Evolutionary conservation across 2,113 vertebrate species (phyloP).

Genomic region (Emydura subglobosa): DNA sequence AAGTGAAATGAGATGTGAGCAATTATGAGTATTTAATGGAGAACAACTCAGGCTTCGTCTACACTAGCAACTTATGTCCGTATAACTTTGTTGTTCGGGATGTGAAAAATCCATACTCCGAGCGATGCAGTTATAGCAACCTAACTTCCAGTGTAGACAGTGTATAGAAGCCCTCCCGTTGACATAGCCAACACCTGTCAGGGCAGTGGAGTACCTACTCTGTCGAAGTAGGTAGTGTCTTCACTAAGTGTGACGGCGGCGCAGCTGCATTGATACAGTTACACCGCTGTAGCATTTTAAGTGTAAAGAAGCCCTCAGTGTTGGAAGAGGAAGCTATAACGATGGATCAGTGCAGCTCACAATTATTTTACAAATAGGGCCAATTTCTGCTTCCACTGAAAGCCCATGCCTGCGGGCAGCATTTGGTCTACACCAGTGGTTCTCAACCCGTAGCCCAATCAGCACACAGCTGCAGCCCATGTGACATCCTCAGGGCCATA

Average conservation of each 20-base stretch:
- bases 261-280: background rate
- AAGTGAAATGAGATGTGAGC: background rate
- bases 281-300: background rate
- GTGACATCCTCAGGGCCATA: no score
- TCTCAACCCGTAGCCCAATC: no score
- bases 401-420: conserved; percentile 46
- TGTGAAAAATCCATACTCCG: background rate
- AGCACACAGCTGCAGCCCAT: no score
- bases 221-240: background rate
- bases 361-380: conserved; percentile 28
- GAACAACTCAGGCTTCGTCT: background rate
- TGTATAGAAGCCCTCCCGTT: background rate
- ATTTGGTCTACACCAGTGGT: background rate
- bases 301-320: background rate
- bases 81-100: background rate
- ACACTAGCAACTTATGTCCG: background rate
- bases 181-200: background rate
- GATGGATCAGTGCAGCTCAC: background rate
- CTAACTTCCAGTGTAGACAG: background rate
- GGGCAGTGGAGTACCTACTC: background rate
- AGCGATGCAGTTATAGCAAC: background rate
- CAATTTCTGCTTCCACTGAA: conserved; percentile 17
- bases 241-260: background rate
- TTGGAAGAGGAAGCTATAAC: background rate
- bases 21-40: background rate